A percentile compares a stretch with the other conserved stretches of the same genome.
Evolutionary conservation across 2,113 vertebrate species (phyloP).

Genomic region (Ramphastos sulfuratus): DNA sequence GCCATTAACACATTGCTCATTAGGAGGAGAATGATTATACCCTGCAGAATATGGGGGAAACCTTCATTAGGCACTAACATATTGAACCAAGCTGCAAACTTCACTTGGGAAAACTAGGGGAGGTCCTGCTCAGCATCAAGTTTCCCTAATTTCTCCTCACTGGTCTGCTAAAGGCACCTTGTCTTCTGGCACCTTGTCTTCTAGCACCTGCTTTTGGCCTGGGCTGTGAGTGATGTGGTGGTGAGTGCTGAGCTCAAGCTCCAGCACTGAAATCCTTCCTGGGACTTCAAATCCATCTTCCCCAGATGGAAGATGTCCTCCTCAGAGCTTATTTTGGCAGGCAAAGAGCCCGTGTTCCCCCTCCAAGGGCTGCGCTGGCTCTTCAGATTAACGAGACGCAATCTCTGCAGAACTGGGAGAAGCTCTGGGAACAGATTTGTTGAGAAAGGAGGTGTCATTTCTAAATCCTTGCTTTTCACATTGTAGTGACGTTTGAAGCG

Average conservation of each 20-base stretch:
- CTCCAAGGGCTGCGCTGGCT: neutral
- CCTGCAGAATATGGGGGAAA: constrained; percentile 56
- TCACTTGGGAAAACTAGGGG: constrained; percentile 34
- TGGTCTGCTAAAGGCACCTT: neutral
- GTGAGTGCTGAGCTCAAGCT: neutral
- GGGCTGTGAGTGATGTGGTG: neutral
- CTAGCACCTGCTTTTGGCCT: neutral
- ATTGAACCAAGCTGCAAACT: constrained; percentile 37
- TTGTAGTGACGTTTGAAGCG: constrained; percentile 5
- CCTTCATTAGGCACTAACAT: constrained; percentile 56
- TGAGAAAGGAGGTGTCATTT: constrained; percentile 40
- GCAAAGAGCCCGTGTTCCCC: neutral
- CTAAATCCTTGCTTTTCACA: constrained; percentile 22
- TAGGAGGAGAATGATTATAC: constrained; percentile 52
- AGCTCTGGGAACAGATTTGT: constrained; percentile 12
- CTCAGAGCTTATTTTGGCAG: neutral
- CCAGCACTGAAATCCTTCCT: neutral
- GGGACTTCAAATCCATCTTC: constrained; percentile 16
- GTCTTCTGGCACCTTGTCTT: neutral
- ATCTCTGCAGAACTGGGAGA: constrained; percentile 30
- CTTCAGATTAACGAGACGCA: constrained; percentile 17
- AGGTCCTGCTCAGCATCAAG: neutral
- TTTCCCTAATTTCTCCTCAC: neutral
- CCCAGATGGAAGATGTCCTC: neutral
- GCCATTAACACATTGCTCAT: constrained; percentile 51